phyloP scores from a whole-genome alignment of 2,113 vertebrate species.

The Trematocara zebra region DNA sequence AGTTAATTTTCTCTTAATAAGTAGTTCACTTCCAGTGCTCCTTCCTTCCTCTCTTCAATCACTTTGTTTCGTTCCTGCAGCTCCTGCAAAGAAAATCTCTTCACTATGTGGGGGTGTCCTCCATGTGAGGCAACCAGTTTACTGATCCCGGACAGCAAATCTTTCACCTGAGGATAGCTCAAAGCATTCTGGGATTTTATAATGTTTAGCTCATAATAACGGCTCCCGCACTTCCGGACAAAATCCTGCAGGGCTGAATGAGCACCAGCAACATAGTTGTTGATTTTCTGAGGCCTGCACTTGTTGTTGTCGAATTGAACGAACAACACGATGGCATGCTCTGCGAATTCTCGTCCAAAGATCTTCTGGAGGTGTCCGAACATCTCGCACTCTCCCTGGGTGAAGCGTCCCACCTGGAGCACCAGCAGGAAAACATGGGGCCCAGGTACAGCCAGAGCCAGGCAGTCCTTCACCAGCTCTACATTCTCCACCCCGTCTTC shows the following conservation, averaged over 20 bases:
- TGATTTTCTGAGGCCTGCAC: constrained; percentile 7
- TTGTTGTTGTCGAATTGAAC: background rate
- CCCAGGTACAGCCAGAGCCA: constrained; percentile 32
- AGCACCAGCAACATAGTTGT: constrained; percentile 4
- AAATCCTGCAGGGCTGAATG: constrained; percentile 29
- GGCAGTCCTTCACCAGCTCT: constrained; percentile 38
- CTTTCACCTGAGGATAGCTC: constrained; percentile 35
- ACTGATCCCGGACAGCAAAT: constrained; percentile 22
- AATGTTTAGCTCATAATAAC: constrained; percentile 26
- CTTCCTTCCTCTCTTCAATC: background rate
- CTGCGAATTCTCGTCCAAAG: constrained; percentile 6
- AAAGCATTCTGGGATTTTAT: background rate
- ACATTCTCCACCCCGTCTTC: constrained; percentile 17
- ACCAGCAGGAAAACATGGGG: constrained; percentile 42
- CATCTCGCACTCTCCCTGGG: constrained; percentile 38
- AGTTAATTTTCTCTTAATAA: background rate
- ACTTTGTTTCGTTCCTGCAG: constrained; percentile 2
- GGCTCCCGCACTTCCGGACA: constrained; percentile 8
- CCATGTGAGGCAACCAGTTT: constrained; percentile 28
- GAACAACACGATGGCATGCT: constrained; percentile 29
- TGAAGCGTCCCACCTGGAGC: constrained; percentile 38
- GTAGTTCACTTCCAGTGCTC: background rate
- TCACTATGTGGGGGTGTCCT: background rate
- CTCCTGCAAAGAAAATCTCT: constrained; percentile 29
- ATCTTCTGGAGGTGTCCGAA: constrained; percentile 23